These are phyloP conservation scores for Ostrea denselamellosa DNA, from an alignment of 1,140 invertebrate genomes.

Conservation along the genomic window DNA sequence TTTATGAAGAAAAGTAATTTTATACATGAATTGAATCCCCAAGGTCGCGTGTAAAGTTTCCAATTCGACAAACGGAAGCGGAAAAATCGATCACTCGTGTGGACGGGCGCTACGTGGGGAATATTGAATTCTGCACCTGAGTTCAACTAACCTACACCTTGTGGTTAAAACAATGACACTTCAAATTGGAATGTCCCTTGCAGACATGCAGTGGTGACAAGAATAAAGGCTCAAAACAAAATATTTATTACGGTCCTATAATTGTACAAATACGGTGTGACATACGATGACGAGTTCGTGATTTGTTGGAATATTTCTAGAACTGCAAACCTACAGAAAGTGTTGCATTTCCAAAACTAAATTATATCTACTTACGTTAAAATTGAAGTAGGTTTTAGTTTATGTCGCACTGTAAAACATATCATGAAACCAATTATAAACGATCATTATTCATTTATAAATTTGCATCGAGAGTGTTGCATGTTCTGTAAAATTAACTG, in stretches of 20 bases:
- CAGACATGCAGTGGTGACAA: neutral
- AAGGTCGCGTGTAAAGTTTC: conserved; percentile 24
- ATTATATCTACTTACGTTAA: neutral
- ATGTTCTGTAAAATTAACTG: neutral
- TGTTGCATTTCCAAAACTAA: neutral
- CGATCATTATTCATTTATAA: no score
- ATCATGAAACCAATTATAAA: no score
- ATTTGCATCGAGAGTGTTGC: neutral
- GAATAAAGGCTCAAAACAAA: neutral
- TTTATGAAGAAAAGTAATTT: conserved; percentile 40
- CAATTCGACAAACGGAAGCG: conserved; percentile 23
- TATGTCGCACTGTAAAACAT: no score
- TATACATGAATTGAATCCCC: conserved; percentile 37
- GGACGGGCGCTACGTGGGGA: conserved; percentile 11
- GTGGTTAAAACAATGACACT: neutral
- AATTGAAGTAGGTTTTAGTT: neutral
- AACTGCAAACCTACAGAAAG: neutral
- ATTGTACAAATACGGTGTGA: neutral
- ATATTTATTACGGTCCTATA: neutral
- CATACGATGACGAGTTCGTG: neutral
- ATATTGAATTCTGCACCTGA: conserved; percentile 29
- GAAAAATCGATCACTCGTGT: neutral
- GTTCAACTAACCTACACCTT: neutral
- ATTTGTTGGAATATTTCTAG: neutral
- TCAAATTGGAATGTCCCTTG: neutral